Evolutionary conservation across 1,140 invertebrate genomes (phyloP).

Genomic region (Holotrichia oblita): DNA sequence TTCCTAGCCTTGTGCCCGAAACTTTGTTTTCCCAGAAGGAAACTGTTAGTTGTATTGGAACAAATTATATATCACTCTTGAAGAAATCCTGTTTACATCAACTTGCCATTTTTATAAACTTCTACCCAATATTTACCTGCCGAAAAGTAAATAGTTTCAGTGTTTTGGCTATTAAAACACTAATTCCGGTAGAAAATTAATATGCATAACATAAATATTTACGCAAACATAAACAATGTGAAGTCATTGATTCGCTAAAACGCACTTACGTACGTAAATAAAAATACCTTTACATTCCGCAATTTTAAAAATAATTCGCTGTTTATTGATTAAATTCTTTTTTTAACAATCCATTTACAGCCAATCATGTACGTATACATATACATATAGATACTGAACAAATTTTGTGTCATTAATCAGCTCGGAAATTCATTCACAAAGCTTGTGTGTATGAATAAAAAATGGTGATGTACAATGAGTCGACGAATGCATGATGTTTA

Average conservation of each 20-base stretch:
- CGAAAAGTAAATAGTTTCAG: background rate
- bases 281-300: slow-evolving; percentile 12
- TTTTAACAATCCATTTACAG: background rate
- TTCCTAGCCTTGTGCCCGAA: background rate
- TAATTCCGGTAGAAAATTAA: background rate
- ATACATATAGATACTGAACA: no score
- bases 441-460: no score
- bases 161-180: background rate
- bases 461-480: no score
- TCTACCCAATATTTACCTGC: slow-evolving; percentile 2
- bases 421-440: no score
- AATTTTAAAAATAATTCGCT: background rate
- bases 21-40: background rate
- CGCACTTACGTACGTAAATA: background rate
- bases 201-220: slow-evolving; percentile 18
- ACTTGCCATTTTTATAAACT: slow-evolving; percentile 9
- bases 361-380: no score
- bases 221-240: background rate
- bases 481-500: no score
- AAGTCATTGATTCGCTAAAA: background rate
- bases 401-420: no score
- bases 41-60: background rate
- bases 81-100: background rate
- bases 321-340: slow-evolving; percentile 8
- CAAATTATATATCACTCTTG: background rate